A percentile compares a stretch with the other conserved stretches of the same genome.
Evolutionary conservation across 2,888 invertebrate genomes (phyloP).

Genomic region (Pammene aurita): DNA sequence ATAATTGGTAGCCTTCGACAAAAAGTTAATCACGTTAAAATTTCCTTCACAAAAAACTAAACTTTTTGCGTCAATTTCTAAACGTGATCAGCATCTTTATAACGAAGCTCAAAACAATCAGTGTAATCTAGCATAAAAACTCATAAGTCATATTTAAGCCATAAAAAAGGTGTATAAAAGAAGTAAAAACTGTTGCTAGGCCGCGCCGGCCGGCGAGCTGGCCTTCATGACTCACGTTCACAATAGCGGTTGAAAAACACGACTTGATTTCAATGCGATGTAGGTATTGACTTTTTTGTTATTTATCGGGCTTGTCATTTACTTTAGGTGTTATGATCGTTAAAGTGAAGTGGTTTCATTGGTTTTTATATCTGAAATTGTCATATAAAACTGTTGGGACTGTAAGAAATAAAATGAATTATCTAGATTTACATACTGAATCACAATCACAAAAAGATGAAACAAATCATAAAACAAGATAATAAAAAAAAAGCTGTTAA

Average conservation of each 20-base stretch:
- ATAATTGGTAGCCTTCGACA: not conserved
- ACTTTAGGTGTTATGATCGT: not conserved
- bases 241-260: constrained; percentile 36
- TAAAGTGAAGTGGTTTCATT: not conserved
- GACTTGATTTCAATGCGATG: constrained; percentile 21
- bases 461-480: too few species aligned
- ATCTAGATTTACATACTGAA: too few species aligned
- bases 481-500: too few species aligned
- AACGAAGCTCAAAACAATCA: constrained; percentile 30
- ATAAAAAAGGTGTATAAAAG: constrained; percentile 30
- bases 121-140: constrained; percentile 25
- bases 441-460: too few species aligned
- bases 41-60: constrained; percentile 6
- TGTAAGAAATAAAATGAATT: too few species aligned
- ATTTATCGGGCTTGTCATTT: constrained; percentile 7
- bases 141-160: constrained; percentile 1
- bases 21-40: not conserved
- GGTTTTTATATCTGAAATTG: too few species aligned
- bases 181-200: constrained; percentile 60
- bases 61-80: constrained; percentile 22
- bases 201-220: constrained; percentile 73
- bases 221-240: constrained; percentile 71
- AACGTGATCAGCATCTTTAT: constrained; percentile 17
- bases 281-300: constrained; percentile 7
- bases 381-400: too few species aligned